Base-by-base conservation (phyloP, 2,113 vertebrate species). In the Amphiprion percula region DNA sequence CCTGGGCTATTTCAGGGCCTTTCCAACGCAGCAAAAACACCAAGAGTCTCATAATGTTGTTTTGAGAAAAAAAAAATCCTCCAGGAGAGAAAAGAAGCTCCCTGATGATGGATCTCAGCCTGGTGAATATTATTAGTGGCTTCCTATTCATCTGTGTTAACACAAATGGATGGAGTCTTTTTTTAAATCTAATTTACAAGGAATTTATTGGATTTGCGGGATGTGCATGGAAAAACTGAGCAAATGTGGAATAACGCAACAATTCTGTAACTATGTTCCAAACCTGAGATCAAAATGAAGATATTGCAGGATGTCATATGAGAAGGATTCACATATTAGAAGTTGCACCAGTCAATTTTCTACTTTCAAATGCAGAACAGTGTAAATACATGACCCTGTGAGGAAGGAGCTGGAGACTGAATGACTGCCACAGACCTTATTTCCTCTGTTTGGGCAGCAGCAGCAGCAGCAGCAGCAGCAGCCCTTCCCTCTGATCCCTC, bases 1-100 rank as follows among this genome's bases (percentile, higher is more conserved):
- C 82, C 58, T 60, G 49, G 77, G 89, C 90, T 92, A 90, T 93
- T 91, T 90, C 79, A 69, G 86, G 74, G 73, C 84, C 77, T 64
- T 33, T 80, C 68, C 19, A 19, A 78, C 79, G 46, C 61, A 61
- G 69, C 76, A 62, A 73, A 55, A 68, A 84, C 73, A 74, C 53
- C 80, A 54, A 86, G 30, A 74, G 24, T 26, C 78, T 52, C 52
- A 66, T 60, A 52, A 68, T 66, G 80, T 69, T 74, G 60, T 69
- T 84, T 49, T 79, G 44, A 74, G 65, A 46, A 65, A 12, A 56
- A 60, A 73, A 16, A 59, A 26, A 37, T 28, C 52, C 17, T 23
- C 50, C 4, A 15, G 23, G 30, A 26, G 52, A 33, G 62, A 30
- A 59, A 11, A 58, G 11, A 54, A 7, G 16, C 30, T 67, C 19